phyloP scores from a whole-genome alignment of 2,113 vertebrate genomes.

The Cariama cristata region DNA sequence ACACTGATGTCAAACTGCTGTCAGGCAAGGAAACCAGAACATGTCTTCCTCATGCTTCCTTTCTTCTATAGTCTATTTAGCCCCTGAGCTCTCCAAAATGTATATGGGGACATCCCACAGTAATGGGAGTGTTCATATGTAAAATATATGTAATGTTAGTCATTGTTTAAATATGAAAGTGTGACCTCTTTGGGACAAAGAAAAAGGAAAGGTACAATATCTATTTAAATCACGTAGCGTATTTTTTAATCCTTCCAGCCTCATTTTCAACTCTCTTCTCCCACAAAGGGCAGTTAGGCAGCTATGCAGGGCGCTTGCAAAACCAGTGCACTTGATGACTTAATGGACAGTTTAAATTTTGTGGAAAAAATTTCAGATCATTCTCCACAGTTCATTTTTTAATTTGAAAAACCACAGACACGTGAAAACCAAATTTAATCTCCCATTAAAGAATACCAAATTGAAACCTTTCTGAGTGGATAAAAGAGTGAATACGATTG shows the following conservation, averaged over 20 bases:
- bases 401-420: conserved; percentile 35
- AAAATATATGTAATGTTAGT: not conserved
- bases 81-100: not conserved
- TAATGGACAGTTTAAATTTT: not conserved
- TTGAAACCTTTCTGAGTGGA: not conserved
- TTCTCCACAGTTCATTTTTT: not conserved
- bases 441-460: not conserved
- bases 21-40: not conserved
- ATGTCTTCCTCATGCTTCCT: not conserved
- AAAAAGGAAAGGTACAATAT: not conserved
- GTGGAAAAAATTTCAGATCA: not conserved
- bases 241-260: not conserved
- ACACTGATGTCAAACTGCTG: not conserved
- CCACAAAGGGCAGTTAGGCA: not conserved
- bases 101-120: not conserved
- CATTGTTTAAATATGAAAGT: not conserved
- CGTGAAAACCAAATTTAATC: conserved; percentile 14
- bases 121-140: not conserved
- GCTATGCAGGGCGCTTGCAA: not conserved
- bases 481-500: not conserved
- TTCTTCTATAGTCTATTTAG: not conserved
- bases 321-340: not conserved
- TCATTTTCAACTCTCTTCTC: not conserved
- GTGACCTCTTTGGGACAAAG: not conserved
- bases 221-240: not conserved